Percentiles rank a stretch among this genome's conserved stretches.
phyloP scores from a whole-genome alignment of 1,140 invertebrate species.

The Microplitis demolitor region DNA sequence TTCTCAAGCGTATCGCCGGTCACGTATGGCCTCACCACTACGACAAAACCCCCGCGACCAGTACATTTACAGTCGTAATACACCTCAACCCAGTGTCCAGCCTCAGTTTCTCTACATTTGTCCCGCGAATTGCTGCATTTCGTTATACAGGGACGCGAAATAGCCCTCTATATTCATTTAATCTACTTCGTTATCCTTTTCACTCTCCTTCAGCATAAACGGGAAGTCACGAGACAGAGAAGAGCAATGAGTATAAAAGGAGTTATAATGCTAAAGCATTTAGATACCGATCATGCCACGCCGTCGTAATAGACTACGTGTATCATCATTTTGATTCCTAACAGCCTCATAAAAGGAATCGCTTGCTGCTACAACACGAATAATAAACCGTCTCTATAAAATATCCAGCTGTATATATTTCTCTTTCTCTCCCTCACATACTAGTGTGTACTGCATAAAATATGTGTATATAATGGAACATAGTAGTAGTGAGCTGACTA shows the following conservation, averaged over 20 bases:
- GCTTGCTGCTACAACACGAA: neutral
- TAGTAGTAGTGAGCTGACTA: neutral
- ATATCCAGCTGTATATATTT: neutral
- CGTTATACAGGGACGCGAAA: neutral
- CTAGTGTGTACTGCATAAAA: neutral
- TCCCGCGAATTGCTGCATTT: slow-evolving; percentile 5
- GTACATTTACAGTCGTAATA: neutral
- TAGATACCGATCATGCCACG: neutral
- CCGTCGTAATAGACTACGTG: neutral
- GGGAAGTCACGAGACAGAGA: neutral
- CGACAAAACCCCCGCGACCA: too few relatives aligned
- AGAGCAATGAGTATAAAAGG: slow-evolving; percentile 1
- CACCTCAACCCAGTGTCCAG: slow-evolving; percentile 6
- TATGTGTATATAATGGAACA: too few relatives aligned
- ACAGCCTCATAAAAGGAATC: slow-evolving; percentile 5
- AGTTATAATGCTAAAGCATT: neutral
- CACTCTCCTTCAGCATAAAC: neutral
- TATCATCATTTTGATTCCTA: neutral
- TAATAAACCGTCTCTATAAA: slow-evolving; percentile 12
- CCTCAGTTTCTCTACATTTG: slow-evolving; percentile 4
- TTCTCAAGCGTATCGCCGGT: slow-evolving; percentile 22
- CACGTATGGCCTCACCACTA: slow-evolving; percentile 16
- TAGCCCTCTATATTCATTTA: slow-evolving; percentile 12
- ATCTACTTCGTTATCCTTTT: neutral
- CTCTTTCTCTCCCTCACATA: neutral